Evolutionary conservation across 2,113 vertebrate genomes (phyloP), one percentile per base, ranked within the genome.

Genomic region (Hucho hucho): DNA sequence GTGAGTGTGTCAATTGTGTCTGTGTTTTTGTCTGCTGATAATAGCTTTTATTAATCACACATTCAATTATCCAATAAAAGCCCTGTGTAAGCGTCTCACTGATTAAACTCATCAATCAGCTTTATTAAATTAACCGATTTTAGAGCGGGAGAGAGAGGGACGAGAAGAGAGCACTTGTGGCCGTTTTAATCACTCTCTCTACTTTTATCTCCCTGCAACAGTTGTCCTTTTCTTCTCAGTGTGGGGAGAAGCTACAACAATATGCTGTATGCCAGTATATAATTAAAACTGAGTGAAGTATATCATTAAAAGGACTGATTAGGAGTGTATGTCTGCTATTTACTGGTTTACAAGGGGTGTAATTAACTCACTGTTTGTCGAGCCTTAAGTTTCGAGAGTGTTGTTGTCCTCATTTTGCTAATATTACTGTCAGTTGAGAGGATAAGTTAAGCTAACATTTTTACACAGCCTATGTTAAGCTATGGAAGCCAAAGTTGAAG

Each of bases 11-110:
- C 63, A 75, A 86, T 87, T 29, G n/a, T 49, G 75, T 74, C 76
- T 80, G 69, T 77, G 72, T 81, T 81, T 84, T 77, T 69, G 47
- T 79, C 59, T 64, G 37, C 71, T 76, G 56, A 86, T 88, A 88
- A 87, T 86, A 76, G 75, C 69, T 64, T 87, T 86, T 90, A 89
- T 89, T 90, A 90, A 90, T 90, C 72, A 73, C 37, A 70, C 85
- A 83, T 90, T 90, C 81, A 89, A 88, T 92, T 89, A 91, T 86
- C 83, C 77, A 85, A 72, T 85, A 80, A 84, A 89, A 80, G 64
- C 43, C 73, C 78, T 82, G 80, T 72, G 69, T 87, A 87, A 81
- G 77, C 79, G 74, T 79, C 28, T 68, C 74, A 71, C 73, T 85
- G 82, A 92, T 92, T 90, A 91, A 91, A 87, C 69, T 81, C 83